Base-by-base conservation (phyloP, 2,113 vertebrate genomes). In the Percina caprodes region DNA sequence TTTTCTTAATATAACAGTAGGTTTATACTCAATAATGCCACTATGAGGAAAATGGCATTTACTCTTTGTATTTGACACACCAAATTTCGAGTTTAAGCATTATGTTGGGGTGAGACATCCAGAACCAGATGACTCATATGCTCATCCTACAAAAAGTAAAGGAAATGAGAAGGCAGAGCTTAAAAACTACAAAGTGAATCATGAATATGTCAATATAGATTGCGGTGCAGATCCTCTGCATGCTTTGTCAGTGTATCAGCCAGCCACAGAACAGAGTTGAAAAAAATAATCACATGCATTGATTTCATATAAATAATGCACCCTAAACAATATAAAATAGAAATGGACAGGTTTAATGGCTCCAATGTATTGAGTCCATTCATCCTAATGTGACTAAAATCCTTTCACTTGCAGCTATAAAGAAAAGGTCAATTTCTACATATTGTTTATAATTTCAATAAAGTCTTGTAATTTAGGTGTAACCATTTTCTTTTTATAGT, bases 131-230 rank as follows among this genome's bases (percentile, higher is more conserved):
- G 24, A 67, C 24, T 67, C 24, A 21, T 24, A 42, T 42, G 7
- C 10, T 54, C 12, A n/a, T 26, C 11, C 26, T 24, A 49, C 56
- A 30, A 61, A 58, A 33, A 51, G 5, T 7, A 7, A 26, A 46
- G 60, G 33, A 33, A 7, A 70, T 24, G 18, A 23, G 56, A 69
- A 30, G 16, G 51, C 42, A 42, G n/a, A 49, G 45, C 45, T 51
- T 6, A 56, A 49, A 19, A 54, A 11, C 19, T 23, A 62, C 18
- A 48, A 48, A 46, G 23, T 10, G 30, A 52, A 66, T 70, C 15
- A 62, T 58, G 12, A 63, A 62, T 39, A 56, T 70, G 80, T 24
- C 45, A 23, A 51, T 45, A 33, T 3, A 77, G 45, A 65, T 70
- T 39, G n/a, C 49, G 51, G n/a, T 2, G 1, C 13, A 24, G 46